Base-by-base conservation (phyloP, 2,113 vertebrate genomes). In the Nyctibius bracteatus region DNA sequence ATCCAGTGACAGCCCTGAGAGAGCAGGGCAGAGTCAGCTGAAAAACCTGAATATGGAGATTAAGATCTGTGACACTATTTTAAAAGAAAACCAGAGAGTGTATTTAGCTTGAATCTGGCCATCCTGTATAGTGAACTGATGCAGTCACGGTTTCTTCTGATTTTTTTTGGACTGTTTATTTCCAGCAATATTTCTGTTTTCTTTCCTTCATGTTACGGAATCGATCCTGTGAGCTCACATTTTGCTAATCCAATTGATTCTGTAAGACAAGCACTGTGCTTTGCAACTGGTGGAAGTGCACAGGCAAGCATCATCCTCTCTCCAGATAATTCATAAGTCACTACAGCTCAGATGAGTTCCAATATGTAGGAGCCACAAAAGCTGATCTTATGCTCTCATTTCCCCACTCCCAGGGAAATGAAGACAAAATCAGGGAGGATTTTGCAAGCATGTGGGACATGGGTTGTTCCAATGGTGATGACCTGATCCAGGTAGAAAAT, bases 331-430 rank as follows among this genome's bases (percentile, higher is more conserved):
- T 87, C 62, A 12, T 1, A 58, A 51, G 41, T 57, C 74, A 63
- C 67, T 37, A 33, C 54, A 43, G 23, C 25, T 18, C 55, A 83
- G 27, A 12, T 16, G 25, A 57, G 28, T 23, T 62, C 54, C 77
- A 52, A 9, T 2, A 10, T 0, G 14, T 47, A 86, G 31, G 24
- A 81, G 2, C 12, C 71, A 51, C 33, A 46, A 43, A 25, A 61
- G 7, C 8, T 68, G 35, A 39, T 31, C 68, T 82, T 52, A 4
- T 2, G 12, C 15, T 61, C 17, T 75, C 31, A 12, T 20, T 35
- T 46, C 31, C 24, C 14, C 24, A 14, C 15, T 55, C 20, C 14
- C 17, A 59, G 1, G 1, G 74, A 89, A 70, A 43, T 0, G 1
- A 83, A 78, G 11, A 14, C 31, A 54, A 87, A 79, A 31, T 4